A percentile compares a stretch with the other conserved stretches of the same genome.
Conservation (phyloP, 2,113 vertebrate genomes). For the Sitta europaea region DNA sequence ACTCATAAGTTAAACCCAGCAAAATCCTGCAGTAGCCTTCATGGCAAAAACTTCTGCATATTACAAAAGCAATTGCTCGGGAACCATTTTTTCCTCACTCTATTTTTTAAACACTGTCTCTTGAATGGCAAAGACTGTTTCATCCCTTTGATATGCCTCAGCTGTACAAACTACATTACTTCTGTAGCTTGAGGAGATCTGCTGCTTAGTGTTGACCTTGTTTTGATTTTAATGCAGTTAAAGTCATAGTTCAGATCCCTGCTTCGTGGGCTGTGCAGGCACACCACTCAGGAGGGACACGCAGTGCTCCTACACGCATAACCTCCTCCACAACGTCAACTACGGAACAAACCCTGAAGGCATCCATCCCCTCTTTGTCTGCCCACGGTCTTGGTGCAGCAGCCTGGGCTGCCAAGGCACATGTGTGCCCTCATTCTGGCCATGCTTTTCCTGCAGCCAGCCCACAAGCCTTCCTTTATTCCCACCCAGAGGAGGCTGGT, state of each 20-base stretch:
- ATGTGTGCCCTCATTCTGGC: not conserved
- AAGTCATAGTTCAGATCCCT: not conserved
- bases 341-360: not conserved
- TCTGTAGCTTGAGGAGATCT: not conserved
- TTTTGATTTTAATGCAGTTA: not conserved
- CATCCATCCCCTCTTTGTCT: not conserved
- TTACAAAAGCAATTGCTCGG: not conserved
- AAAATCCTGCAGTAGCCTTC: not conserved
- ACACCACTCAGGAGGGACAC: not conserved
- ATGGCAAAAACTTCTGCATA: not conserved
- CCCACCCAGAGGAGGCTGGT: not conserved
- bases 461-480: not conserved
- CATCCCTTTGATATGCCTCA: not conserved
- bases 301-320: not conserved
- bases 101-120: not conserved
- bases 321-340: not conserved
- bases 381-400: rapidly evolving
- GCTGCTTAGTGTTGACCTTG: not conserved
- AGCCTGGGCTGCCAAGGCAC: not conserved
- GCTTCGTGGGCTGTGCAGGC: not conserved
- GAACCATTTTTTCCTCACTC: not conserved
- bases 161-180: not conserved
- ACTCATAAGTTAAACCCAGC: not conserved
- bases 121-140: not conserved
- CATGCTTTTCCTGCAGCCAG: not conserved